phyloP scores from a whole-genome alignment of 2,888 invertebrate species.

The Laothoe populi region DNA sequence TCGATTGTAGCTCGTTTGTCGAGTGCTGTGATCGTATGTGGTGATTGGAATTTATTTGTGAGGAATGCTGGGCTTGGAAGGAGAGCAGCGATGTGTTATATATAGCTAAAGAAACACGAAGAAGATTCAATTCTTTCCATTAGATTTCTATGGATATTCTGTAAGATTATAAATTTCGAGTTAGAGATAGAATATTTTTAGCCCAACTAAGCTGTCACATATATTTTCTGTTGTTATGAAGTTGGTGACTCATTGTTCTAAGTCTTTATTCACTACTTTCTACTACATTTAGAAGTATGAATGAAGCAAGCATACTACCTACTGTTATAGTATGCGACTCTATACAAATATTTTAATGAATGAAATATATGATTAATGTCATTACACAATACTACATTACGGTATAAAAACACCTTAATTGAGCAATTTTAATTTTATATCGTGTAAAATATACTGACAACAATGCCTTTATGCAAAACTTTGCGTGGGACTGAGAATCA shows the following conservation, averaged over 20 bases:
- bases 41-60: neutral
- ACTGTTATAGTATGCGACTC: neutral
- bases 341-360: constrained; percentile 10
- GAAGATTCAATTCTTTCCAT: too few relatives aligned
- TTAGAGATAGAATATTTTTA: too few relatives aligned
- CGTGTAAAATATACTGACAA: constrained; percentile 49
- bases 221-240: too few relatives aligned
- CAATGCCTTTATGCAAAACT: constrained; percentile 64
- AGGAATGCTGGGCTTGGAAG: neutral
- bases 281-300: neutral
- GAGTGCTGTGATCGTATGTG: neutral
- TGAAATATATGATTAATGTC: neutral
- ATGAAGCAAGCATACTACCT: neutral
- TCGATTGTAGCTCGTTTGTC: constrained; percentile 26
- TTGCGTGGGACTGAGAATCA: constrained; percentile 64
- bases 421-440: constrained; percentile 22
- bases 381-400: neutral
- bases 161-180: too few relatives aligned
- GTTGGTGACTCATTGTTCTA: too few relatives aligned
- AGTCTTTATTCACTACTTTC: too few relatives aligned
- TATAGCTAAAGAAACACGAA: too few relatives aligned
- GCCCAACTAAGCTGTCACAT: too few relatives aligned
- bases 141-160: too few relatives aligned
- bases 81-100: neutral
- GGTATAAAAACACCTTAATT: constrained; percentile 14